Percentiles rank a stretch among this genome's conserved stretches.
Conservation (phyloP, 2,113 vertebrate species). For the Eclectus roratus region DNA sequence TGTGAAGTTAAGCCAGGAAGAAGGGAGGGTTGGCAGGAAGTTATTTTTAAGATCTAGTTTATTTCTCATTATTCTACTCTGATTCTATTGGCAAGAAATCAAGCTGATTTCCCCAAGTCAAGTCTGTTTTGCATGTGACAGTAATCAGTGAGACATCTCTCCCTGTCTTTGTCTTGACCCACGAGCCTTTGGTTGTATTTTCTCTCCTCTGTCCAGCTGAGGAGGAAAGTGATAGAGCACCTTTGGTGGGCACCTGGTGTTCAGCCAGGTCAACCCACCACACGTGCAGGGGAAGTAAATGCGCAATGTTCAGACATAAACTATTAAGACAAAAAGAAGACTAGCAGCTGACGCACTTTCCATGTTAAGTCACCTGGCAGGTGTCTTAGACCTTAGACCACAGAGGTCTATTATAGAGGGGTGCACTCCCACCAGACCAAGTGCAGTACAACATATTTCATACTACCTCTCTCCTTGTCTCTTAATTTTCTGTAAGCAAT, state of each 20-base stretch:
- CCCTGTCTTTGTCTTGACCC: background rate
- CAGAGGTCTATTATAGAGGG: background rate
- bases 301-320: background rate
- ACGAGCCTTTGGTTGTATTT: background rate
- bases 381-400: background rate
- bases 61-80: background rate
- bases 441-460: background rate
- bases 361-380: background rate
- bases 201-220: background rate
- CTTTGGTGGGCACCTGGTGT: background rate
- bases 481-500: background rate
- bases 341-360: background rate
- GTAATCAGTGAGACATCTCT: background rate
- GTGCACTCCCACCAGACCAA: background rate
- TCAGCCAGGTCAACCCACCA: background rate
- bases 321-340: background rate
- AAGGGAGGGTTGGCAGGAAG: background rate
- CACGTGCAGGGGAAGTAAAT: background rate
- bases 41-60: background rate
- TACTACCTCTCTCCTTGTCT: background rate
- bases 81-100: background rate
- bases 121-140: background rate
- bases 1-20: background rate
- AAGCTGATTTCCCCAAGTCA: accelerated
- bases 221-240: background rate